Evolutionary conservation across 2,797 vertebrate genomes (phyloP), one percentile per base, ranked within the genome.

Genomic region (Buceros bicornis): DNA sequence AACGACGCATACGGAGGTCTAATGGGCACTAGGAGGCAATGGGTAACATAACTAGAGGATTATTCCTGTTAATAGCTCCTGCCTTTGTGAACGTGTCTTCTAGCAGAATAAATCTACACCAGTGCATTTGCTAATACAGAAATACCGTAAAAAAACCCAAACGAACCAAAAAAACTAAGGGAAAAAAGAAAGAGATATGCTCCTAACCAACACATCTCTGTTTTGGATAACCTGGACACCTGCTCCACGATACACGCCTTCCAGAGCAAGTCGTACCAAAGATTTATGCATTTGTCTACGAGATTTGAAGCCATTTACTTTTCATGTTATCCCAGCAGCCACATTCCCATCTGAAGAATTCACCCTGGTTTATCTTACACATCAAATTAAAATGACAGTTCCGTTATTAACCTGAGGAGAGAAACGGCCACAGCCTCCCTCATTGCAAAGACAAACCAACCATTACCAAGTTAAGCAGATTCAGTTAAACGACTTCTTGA

Each of bases 231-330:
- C 8, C 24, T 31, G 33, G 28, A 19, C 56, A 77, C 17, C 28
- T 80, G 28, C n/a, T 84, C 51, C 48, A 70, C 4, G 3, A 33
- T 11, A 21, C 0, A 0, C 8, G 6, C 28, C 73, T 79, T 80
- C 42, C 0, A 61, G 29, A 56, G 16, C 35, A 65, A 87, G 24
- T 17, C 6, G n/a, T 13, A 65, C 5, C 16, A 69, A 60, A 78
- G 28, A 89, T 8, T 70, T 33, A 25, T 7, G 11, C 25, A 8
- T 62, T 76, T 50, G 56, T 48, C 56, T 79, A 13, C 40, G 78
- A 17, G 29, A 33, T 83, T 53, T 61, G 16, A 86, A 91, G 65
- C 24, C 19, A 14, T 76, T 93, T 74, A 29, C 19, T 89, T 89
- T 81, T 79, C 48, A 82, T 37, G 33, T 43, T 84, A 69, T 42